A percentile compares a stretch with the other conserved stretches of the same genome.
Evolutionary conservation across 2,113 vertebrate genomes (phyloP).

Genomic region (Melozone crissalis): DNA sequence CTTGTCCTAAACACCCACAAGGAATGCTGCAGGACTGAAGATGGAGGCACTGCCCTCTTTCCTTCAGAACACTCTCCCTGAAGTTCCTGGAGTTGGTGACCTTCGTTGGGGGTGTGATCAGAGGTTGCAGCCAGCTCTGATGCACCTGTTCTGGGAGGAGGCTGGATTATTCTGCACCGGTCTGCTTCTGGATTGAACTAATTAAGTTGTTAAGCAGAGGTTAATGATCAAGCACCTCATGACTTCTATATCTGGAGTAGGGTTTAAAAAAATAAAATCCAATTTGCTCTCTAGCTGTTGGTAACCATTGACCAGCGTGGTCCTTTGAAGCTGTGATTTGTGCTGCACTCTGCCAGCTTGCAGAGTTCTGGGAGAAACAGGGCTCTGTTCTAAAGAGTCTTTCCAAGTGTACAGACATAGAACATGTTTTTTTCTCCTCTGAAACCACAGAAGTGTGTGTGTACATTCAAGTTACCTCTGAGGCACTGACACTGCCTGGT

Average conservation of each 20-base stretch:
- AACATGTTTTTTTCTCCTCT: background rate
- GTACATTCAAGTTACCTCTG: background rate
- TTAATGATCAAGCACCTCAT: background rate
- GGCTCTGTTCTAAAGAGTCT: background rate
- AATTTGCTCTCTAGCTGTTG: background rate
- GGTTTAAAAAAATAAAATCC: conserved; percentile 4
- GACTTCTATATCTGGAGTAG: conserved; percentile 21
- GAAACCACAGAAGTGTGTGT: background rate
- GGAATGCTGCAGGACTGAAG: background rate
- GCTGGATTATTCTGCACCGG: background rate
- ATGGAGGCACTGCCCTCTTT: background rate
- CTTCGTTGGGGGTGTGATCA: rapidly evolving
- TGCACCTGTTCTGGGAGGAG: background rate
- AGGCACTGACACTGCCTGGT: background rate
- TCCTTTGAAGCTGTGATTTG: background rate
- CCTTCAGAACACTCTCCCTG: background rate
- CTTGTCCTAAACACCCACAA: background rate
- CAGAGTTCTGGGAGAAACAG: background rate
- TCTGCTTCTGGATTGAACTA: background rate
- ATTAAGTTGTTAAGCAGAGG: conserved; percentile 9
- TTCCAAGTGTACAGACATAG: background rate
- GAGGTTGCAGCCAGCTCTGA: background rate
- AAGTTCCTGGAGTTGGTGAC: background rate
- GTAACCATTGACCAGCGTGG: background rate
- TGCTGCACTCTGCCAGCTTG: background rate